These are phyloP conservation scores for Manacus vitellinus DNA, from an alignment of 2,113 vertebrate species.

Conservation along the genomic window DNA sequence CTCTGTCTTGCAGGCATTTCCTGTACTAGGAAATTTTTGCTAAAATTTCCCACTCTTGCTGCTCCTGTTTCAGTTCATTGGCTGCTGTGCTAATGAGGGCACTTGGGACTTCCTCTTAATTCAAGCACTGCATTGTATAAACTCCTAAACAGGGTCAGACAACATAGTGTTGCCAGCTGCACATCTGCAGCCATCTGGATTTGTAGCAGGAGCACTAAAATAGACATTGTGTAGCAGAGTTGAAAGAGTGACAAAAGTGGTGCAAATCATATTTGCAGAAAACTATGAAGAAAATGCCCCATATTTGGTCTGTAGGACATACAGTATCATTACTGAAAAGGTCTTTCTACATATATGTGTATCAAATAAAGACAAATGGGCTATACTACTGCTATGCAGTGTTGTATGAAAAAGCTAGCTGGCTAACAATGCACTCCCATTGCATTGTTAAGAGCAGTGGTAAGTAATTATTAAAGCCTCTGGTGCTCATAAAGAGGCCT, in stretches of 20 bases:
- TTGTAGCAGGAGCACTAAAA: slow-evolving; percentile 40
- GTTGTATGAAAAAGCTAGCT: background rate
- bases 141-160: slow-evolving; percentile 55
- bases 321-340: background rate
- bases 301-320: background rate
- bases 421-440: background rate
- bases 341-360: background rate
- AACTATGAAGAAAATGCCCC: background rate
- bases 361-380: background rate
- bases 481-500: background rate
- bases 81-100: slow-evolving; percentile 39
- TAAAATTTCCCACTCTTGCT: slow-evolving; percentile 45
- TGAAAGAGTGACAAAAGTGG: background rate
- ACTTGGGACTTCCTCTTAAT: slow-evolving; percentile 60
- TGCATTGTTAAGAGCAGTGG: background rate
- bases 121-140: slow-evolving; percentile 61
- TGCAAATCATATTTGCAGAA: slow-evolving; percentile 40
- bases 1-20: slow-evolving; percentile 62
- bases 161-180: slow-evolving; percentile 64
- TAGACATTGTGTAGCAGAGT: background rate
- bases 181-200: slow-evolving; percentile 62
- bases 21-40: slow-evolving; percentile 47
- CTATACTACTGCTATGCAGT: background rate
- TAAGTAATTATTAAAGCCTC: background rate
- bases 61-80: slow-evolving; percentile 43